Conservation (phyloP, 1,140 invertebrate species). For the Drosophila sp. region DNA sequence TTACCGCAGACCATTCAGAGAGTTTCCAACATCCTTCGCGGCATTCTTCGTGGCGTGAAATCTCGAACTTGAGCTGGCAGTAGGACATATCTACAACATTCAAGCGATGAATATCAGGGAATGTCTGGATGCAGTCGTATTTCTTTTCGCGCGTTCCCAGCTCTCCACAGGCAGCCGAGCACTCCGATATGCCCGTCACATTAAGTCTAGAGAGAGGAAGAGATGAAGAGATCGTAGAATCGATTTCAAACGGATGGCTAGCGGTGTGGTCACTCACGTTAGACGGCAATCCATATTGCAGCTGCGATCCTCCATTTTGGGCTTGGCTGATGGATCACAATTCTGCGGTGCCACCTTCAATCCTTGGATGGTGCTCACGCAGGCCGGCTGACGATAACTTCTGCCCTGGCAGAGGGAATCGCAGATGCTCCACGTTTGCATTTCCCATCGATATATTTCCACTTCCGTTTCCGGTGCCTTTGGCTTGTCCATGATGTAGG, state of each 20-base stretch:
- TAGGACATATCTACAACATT: conserved; percentile 83
- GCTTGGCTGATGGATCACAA: conserved; percentile 83
- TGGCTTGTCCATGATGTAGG: conserved; percentile 72
- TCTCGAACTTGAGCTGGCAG: conserved; percentile 83
- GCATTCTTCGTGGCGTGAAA: conserved; percentile 86
- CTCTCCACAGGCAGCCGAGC: conserved; percentile 88
- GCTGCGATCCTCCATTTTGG: conserved; percentile 81
- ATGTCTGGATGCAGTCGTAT: conserved; percentile 84
- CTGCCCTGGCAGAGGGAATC: conserved; percentile 84
- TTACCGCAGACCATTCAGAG: conserved; percentile 87
- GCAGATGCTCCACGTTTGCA: conserved; percentile 75
- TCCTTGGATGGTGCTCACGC: conserved; percentile 78
- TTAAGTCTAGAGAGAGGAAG: conserved; percentile 52
- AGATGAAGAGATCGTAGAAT: not conserved
- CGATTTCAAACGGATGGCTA: not conserved
- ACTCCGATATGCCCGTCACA: conserved; percentile 85
- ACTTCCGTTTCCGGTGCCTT: conserved; percentile 54
- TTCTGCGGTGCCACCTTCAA: conserved; percentile 83
- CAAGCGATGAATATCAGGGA: conserved; percentile 64
- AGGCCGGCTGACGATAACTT: conserved; percentile 67
- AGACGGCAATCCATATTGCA: conserved; percentile 86
- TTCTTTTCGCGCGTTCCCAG: conserved; percentile 85
- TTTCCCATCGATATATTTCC: conserved; percentile 81
- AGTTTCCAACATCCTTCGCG: conserved; percentile 90
- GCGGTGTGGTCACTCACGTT: conserved; percentile 82